phyloP scores from a whole-genome alignment of 2,888 invertebrate genomes.

The Tridacna gigas region DNA sequence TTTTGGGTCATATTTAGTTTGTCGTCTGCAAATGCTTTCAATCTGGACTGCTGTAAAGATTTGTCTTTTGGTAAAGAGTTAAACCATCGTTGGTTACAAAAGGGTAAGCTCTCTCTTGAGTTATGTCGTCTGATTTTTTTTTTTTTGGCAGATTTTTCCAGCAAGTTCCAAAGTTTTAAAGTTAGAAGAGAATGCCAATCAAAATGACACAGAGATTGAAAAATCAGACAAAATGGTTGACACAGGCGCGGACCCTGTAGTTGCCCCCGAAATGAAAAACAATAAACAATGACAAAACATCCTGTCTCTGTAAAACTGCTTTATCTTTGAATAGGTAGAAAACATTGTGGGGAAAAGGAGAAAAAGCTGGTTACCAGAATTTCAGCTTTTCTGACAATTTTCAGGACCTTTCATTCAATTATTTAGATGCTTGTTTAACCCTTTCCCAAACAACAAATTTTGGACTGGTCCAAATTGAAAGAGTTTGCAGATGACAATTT shows the following conservation, averaged over 20 bases:
- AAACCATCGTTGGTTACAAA: not conserved
- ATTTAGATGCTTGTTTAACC: no score
- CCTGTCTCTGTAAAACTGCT: not conserved
- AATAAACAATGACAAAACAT: not conserved
- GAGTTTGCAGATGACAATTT: no score
- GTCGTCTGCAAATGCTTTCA: no score
- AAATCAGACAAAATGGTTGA: slow-evolving; percentile 9
- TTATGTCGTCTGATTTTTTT: not conserved
- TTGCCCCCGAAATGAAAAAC: not conserved
- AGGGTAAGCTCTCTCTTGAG: not conserved
- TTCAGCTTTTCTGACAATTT: no score
- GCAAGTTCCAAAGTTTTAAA: slow-evolving; percentile 54
- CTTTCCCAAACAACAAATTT: no score
- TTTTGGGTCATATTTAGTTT: no score
- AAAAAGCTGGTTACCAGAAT: no score
- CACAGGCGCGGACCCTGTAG: slow-evolving; percentile 9
- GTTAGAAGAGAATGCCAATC: slow-evolving; percentile 21
- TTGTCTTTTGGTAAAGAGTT: no score
- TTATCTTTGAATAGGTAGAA: not conserved
- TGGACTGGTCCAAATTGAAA: no score
- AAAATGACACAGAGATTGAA: slow-evolving; percentile 40
- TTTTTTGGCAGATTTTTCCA: slow-evolving; percentile 33
- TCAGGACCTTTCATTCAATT: no score
- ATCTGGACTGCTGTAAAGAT: no score
- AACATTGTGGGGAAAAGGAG: no score